Evolutionary conservation across 2,888 invertebrate genomes (phyloP).

Genomic region (Sarcophaga subvicina): DNA sequence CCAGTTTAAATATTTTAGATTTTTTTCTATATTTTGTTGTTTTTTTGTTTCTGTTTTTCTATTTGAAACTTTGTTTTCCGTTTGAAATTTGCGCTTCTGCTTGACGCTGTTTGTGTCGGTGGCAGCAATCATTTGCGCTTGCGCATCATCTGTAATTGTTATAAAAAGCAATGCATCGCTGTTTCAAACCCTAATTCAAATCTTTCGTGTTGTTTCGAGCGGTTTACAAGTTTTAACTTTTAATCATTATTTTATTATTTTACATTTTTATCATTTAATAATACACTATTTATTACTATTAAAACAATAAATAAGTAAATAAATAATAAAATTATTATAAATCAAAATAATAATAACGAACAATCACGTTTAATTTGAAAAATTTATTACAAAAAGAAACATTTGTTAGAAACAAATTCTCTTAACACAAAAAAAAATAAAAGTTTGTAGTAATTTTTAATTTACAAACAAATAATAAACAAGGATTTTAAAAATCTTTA

Average conservation of each 20-base stretch:
- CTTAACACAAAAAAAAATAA: conserved; percentile 10
- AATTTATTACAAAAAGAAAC: conserved; percentile 5
- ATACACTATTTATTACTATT: background rate
- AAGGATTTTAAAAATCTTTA: conserved; percentile 32
- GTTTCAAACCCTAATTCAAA: conserved; percentile 74
- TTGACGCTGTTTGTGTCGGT: conserved; percentile 45
- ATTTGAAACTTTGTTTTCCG: background rate
- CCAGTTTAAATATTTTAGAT: conserved; percentile 63
- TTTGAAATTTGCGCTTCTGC: conserved; percentile 35
- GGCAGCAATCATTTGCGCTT: conserved; percentile 54
- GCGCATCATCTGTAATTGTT: conserved; percentile 70
- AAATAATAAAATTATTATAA: conserved; percentile 43
- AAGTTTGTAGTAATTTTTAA: background rate
- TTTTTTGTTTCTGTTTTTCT: conserved; percentile 30
- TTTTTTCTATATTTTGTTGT: conserved; percentile 26
- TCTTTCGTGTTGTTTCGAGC: conserved; percentile 71
- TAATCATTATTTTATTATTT: background rate
- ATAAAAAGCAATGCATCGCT: conserved; percentile 74
- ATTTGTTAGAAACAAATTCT: conserved; percentile 16
- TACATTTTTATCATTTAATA: background rate
- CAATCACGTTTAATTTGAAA: conserved; percentile 21
- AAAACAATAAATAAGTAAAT: conserved; percentile 40
- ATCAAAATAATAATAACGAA: conserved; percentile 40
- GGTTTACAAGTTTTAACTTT: conserved; percentile 42
- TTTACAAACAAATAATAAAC: conserved; percentile 9